A percentile compares a stretch with the other conserved stretches of the same genome.
Conservation (phyloP, 2,797 vertebrate genomes). For the Gallinago solitaria region DNA sequence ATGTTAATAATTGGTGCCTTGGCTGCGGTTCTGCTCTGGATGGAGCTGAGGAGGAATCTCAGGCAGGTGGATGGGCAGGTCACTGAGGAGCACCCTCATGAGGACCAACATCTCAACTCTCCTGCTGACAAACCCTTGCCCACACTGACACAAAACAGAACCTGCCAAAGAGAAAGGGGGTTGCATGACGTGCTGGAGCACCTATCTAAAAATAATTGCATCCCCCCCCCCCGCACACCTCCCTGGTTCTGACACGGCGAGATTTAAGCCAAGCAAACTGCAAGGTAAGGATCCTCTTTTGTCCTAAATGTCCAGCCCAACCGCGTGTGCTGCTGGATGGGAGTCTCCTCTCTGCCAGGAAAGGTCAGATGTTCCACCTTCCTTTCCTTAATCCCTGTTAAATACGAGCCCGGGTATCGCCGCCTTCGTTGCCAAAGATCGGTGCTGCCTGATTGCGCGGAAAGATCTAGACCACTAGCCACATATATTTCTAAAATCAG, state of each 20-base stretch:
- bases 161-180: not conserved
- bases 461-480: not conserved
- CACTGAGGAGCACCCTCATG: not conserved
- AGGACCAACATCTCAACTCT: not conserved
- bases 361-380: not conserved
- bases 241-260: not conserved
- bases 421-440: not conserved
- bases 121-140: not conserved
- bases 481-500: not conserved
- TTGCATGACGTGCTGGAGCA: not conserved
- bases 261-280: not conserved
- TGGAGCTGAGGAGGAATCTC: not conserved
- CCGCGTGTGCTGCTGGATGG: not conserved
- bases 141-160: not conserved
- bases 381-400: not conserved
- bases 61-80: not conserved
- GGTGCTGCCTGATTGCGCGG: not conserved
- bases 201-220: not conserved
- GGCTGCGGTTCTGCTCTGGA: not conserved
- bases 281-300: not conserved
- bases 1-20: not conserved
- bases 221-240: accelerated
- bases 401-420: not conserved
- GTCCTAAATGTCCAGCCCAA: not conserved
- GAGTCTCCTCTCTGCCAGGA: not conserved